These are phyloP conservation scores for Danionella dracula DNA, from an alignment of 2,797 vertebrate species.

Conservation along the genomic window DNA sequence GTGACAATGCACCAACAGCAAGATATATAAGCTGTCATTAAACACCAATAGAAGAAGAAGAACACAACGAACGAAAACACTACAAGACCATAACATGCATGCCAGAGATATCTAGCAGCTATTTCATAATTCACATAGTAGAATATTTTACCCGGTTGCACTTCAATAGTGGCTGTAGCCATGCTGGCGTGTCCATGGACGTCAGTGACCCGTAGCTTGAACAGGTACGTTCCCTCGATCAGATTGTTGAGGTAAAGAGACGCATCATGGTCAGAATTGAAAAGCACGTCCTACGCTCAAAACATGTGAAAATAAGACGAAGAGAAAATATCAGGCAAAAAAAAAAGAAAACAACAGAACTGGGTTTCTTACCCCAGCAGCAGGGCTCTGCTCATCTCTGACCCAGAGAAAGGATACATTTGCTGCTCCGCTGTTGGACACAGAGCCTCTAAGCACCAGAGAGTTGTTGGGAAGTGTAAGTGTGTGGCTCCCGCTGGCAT, in stretches of 20 bases:
- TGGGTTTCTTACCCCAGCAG: constrained; percentile 77
- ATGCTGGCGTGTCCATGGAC: constrained; percentile 69
- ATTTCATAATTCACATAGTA: too few species aligned
- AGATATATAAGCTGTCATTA: too few species aligned
- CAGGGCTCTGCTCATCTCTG: constrained; percentile 83
- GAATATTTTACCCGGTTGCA: constrained; percentile 83
- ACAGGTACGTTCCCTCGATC: constrained; percentile 86
- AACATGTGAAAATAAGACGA: background rate
- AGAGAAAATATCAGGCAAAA: constrained; percentile 1
- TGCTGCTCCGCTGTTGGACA: constrained; percentile 73
- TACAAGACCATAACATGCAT: too few species aligned
- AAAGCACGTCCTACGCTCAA: constrained; percentile 74
- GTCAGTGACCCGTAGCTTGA: constrained; percentile 77
- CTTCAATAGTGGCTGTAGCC: constrained; percentile 82
- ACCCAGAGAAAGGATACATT: constrained; percentile 79
- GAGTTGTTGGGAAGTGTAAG: constrained; percentile 86
- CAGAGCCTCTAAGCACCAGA: constrained; percentile 79
- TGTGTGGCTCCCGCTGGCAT: constrained; percentile 80
- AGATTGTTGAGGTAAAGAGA: constrained; percentile 79
- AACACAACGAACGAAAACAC: too few species aligned
- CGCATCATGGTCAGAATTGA: constrained; percentile 68
- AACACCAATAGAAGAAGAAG: too few species aligned
- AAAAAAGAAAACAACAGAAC: background rate
- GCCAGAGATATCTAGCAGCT: too few species aligned
- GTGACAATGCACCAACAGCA: too few species aligned